Conservation (phyloP, 2,888 invertebrate species). For the Trissonchulus sp. region DNA sequence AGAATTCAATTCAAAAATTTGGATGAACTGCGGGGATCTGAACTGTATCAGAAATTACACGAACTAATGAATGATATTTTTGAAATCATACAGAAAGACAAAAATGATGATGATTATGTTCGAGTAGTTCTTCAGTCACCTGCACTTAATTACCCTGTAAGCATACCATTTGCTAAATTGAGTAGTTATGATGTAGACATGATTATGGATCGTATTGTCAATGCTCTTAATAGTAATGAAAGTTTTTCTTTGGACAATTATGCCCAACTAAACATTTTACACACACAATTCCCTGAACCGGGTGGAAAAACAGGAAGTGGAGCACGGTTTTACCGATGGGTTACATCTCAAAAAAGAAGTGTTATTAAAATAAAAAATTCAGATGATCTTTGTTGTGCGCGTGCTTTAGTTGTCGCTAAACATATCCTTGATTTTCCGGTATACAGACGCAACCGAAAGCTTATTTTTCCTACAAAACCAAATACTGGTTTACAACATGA, state of each 20-base stretch:
- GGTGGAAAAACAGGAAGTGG: neutral
- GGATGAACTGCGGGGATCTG: neutral
- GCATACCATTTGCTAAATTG: neutral
- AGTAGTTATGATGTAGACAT: neutral
- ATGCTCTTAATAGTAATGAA: neutral
- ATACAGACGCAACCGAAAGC: neutral
- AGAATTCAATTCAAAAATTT: neutral
- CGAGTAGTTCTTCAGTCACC: neutral
- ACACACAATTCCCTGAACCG: neutral
- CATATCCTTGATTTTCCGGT: neutral
- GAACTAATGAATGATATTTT: neutral
- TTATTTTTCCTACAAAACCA: neutral
- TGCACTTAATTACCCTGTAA: neutral
- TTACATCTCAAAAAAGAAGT: neutral
- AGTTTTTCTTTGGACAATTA: neutral
- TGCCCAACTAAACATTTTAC: neutral
- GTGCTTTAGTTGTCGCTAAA: neutral
- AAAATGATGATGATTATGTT: neutral
- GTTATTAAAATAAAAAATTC: neutral
- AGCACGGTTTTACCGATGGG: neutral
- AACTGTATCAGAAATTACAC: neutral
- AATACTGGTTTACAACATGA: neutral
- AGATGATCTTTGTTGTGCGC: neutral
- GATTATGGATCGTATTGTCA: neutral
- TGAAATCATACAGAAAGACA: neutral